phyloP scores from a whole-genome alignment of 2,888 invertebrate species.

The Cosmorhoe ocellata region DNA sequence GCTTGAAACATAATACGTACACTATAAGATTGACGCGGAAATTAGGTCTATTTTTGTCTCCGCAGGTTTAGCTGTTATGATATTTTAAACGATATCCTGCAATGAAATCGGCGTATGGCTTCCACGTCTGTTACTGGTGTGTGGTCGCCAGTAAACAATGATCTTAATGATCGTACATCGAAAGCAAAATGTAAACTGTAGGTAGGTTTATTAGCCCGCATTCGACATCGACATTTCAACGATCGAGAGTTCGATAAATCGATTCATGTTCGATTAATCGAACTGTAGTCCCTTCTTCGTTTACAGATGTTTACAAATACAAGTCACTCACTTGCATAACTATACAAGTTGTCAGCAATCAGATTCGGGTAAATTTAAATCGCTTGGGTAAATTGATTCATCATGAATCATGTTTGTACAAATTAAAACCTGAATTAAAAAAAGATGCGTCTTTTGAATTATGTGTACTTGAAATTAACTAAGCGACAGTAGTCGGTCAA shows the following conservation, averaged over 20 bases:
- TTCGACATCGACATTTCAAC: constrained; percentile 70
- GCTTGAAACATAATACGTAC: constrained; percentile 33
- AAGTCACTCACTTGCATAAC: background rate
- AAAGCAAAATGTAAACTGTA: constrained; percentile 63
- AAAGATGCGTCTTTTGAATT: no score
- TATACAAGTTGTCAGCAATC: no score
- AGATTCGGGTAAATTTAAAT: no score
- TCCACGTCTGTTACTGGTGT: constrained; percentile 61
- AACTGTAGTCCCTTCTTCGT: constrained; percentile 44
- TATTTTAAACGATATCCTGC: constrained; percentile 78
- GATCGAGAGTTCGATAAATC: constrained; percentile 59
- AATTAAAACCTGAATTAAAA: no score
- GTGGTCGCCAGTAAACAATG: constrained; percentile 77
- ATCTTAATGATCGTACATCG: constrained; percentile 69
- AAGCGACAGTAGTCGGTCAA: constrained; percentile 12
- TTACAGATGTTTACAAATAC: constrained; percentile 40
- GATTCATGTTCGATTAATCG: constrained; percentile 59
- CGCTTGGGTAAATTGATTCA: no score
- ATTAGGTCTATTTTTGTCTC: constrained; percentile 45
- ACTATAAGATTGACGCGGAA: constrained; percentile 30
- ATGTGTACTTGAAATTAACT: background rate
- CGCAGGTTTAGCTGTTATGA: constrained; percentile 50
- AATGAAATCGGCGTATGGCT: constrained; percentile 70
- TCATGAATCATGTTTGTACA: no score
- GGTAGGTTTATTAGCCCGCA: constrained; percentile 68